phyloP scores from a whole-genome alignment of 2,888 invertebrate genomes.

The Notocelia uddmanniana region DNA sequence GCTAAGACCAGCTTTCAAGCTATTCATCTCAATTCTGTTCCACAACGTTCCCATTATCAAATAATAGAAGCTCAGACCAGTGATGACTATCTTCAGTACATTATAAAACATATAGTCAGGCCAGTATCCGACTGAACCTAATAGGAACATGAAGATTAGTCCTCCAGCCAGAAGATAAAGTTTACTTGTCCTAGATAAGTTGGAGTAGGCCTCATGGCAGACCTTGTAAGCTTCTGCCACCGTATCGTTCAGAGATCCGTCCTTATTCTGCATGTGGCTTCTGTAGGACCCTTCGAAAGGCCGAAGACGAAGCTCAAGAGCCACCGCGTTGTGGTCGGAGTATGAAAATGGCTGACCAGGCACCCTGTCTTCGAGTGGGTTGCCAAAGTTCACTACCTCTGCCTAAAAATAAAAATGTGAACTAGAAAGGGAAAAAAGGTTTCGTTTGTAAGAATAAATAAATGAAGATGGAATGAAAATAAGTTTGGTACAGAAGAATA shows the following conservation, averaged over 20 bases:
- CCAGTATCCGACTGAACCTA: conserved; percentile 81
- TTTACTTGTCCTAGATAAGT: conserved; percentile 79
- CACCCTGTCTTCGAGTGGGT: conserved; percentile 91
- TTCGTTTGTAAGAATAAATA: no score
- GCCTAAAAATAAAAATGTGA: conserved; percentile 60
- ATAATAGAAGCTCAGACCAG: conserved; percentile 88
- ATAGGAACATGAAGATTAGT: conserved; percentile 80
- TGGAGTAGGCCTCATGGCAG: conserved; percentile 84
- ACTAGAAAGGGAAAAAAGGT: background rate
- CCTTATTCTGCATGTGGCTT: conserved; percentile 53
- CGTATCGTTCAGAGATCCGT: conserved; percentile 63
- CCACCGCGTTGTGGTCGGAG: conserved; percentile 96
- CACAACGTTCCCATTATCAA: conserved; percentile 93
- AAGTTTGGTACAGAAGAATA: no score
- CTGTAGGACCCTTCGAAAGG: conserved; percentile 48
- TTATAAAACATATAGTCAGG: conserved; percentile 81
- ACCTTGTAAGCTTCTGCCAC: conserved; percentile 87
- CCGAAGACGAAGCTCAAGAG: conserved; percentile 79
- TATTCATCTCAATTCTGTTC: conserved; percentile 93
- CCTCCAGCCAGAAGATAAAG: conserved; percentile 83
- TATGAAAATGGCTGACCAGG: conserved; percentile 91
- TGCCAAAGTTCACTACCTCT: conserved; percentile 82
- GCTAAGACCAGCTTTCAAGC: conserved; percentile 90
- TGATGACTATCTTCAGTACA: conserved; percentile 87
- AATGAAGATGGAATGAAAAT: no score